A percentile compares a stretch with the other conserved stretches of the same genome.
These are phyloP conservation scores for Heteromormyrus szaboi DNA, from an alignment of 2,797 vertebrate species.

Conservation along the genomic window DNA sequence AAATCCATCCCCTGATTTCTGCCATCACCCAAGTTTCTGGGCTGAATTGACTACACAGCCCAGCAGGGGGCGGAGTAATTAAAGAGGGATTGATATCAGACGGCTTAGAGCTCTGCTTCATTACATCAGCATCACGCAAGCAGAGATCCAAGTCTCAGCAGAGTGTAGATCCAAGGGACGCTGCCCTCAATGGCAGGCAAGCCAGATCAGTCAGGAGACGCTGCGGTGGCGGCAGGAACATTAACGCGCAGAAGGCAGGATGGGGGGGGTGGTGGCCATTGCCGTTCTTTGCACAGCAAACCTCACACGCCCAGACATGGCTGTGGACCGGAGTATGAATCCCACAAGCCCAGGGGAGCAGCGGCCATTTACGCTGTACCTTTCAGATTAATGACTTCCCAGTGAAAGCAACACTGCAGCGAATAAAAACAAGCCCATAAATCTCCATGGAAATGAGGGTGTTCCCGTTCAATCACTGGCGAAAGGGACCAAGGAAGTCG, in stretches of 20 bases:
- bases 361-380: background rate
- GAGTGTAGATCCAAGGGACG: background rate
- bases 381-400: background rate
- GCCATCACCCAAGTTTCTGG: background rate
- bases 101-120: background rate
- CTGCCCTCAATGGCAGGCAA: background rate
- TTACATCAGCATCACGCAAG: background rate
- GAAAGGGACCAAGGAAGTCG: background rate
- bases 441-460: background rate
- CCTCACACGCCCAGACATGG: background rate
- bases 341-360: background rate
- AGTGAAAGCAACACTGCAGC: background rate
- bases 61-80: background rate
- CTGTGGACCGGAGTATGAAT: background rate
- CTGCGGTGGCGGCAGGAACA: background rate
- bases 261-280: background rate
- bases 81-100: background rate
- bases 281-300: background rate
- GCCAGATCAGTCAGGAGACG: background rate
- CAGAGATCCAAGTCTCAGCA: background rate
- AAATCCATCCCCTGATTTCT: background rate
- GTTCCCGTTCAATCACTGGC: background rate
- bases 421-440: conserved; percentile 2
- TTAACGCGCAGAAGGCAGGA: background rate
- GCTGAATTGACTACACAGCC: background rate